Evolutionary conservation across 35 echinoderm and acorn worm species (phyloP), one percentile per base, ranked within the genome.

Genomic region (Heliocidaris tuberculata): DNA sequence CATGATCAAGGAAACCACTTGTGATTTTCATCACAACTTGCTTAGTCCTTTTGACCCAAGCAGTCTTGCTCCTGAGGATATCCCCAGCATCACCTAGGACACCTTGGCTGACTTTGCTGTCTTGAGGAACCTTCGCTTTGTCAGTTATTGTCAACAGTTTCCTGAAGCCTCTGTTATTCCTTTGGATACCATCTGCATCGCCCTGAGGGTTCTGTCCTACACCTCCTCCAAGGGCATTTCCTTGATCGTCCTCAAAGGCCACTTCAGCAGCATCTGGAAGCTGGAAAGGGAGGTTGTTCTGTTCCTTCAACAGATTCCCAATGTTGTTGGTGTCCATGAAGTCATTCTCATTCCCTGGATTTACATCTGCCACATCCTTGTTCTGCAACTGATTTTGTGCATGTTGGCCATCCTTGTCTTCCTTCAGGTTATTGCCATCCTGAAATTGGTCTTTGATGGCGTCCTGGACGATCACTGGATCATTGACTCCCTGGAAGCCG

Each of bases 241-340:
- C 89, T 31, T 86, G 31, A 47, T 32, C 91, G 56, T 59, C 91
- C 13, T 93, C 91, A 56, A 93, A 93, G 91, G 50, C 91, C 10
- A 93, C 91, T 52, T 93, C 91, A 0, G 91, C 91, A 13, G 50
- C 91, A 59, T 89, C 87, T 89, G 87, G 87, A 47, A 89, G 31
- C 87, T 89, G 87, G 87, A 89, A 89, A 17, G 87, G 87, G 6
- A 89, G 30, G 87, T 89, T 89, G 47, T 89, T 89, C 87, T 89
- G 87, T 19, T 89, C 87, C 47, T 89, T 89, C 87, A 89, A 89
- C 10, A 89, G 87, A 89, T 89, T 93, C 17, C 91, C 91, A 49
- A 52, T 59, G 47, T 93, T 93, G 50, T 52, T 59, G 50, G 31
- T 59, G 50, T 93, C 91, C 29, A 93, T 93, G 31, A 89, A 89